A percentile compares a stretch with the other conserved stretches of the same genome.
These are phyloP conservation scores for Tetranychus urticae DNA, from an alignment of 1,140 invertebrate genomes.

Conservation along the genomic window DNA sequence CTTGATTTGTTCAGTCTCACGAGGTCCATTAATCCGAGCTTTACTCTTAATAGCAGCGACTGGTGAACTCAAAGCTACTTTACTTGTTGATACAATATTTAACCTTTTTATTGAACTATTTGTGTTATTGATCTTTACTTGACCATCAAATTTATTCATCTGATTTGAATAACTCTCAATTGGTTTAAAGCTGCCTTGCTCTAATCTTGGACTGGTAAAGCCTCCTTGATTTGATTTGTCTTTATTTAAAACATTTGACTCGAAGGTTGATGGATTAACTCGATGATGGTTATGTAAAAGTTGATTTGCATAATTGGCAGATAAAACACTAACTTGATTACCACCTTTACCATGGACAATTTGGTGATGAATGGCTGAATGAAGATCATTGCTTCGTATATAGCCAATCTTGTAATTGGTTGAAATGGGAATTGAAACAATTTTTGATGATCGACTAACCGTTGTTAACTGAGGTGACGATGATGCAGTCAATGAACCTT, in stretches of 20 bases:
- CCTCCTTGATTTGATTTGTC: not conserved
- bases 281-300: not conserved
- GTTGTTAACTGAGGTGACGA: not conserved
- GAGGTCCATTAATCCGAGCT: not conserved
- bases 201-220: not conserved
- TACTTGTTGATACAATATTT: no score
- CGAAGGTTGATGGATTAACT: no score
- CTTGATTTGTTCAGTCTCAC: not conserved
- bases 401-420: conserved; percentile 2
- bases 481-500: not conserved
- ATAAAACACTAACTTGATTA: not conserved
- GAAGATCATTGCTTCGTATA: conserved; percentile 1
- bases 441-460: not conserved
- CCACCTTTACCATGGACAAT: not conserved
- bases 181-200: not conserved
- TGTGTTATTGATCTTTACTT: not conserved
- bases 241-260: not conserved
- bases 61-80: no score
- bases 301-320: not conserved
- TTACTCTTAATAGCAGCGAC: no score
- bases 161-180: no score
- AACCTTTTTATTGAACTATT: not conserved
- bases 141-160: not conserved
- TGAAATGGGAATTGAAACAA: not conserved
- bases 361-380: not conserved